phyloP scores from a whole-genome alignment of 2,113 vertebrate species.

The Butastur rufipennis region DNA sequence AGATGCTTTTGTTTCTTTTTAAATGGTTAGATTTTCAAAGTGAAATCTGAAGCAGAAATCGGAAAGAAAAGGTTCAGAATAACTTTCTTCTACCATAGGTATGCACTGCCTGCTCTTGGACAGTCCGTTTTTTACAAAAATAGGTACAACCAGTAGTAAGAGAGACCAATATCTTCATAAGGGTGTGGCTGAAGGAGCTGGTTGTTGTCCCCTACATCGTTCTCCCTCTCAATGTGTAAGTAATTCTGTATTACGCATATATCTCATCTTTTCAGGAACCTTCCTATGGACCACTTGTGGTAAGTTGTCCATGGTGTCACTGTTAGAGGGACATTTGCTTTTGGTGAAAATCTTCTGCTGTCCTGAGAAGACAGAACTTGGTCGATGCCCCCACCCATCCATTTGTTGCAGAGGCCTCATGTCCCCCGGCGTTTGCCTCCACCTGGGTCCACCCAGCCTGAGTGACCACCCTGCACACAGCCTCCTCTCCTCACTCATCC shows the following conservation, averaged over 20 bases:
- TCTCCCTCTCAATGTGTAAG: not conserved
- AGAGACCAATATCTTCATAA: not conserved
- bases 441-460: not conserved
- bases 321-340: not conserved
- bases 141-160: not conserved
- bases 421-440: not conserved
- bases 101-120: not conserved
- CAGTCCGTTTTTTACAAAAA: not conserved
- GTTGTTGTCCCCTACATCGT: not conserved
- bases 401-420: accelerated
- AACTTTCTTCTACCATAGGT: not conserved
- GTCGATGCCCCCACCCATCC: accelerated
- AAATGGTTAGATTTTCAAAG: conserved; percentile 17
- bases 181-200: not conserved
- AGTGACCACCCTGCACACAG: not conserved
- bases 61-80: not conserved
- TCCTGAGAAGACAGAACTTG: not conserved
- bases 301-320: not conserved
- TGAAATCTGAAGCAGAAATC: conserved; percentile 6
- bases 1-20: conserved; percentile 31
- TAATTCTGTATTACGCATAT: not conserved
- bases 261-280: not conserved
- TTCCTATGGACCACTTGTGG: not conserved
- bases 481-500: not conserved
- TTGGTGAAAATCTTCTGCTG: not conserved